Percentiles rank a stretch among this genome's conserved stretches.
Conservation (phyloP, 2,888 invertebrate genomes). For the Oasisia sp. region DNA sequence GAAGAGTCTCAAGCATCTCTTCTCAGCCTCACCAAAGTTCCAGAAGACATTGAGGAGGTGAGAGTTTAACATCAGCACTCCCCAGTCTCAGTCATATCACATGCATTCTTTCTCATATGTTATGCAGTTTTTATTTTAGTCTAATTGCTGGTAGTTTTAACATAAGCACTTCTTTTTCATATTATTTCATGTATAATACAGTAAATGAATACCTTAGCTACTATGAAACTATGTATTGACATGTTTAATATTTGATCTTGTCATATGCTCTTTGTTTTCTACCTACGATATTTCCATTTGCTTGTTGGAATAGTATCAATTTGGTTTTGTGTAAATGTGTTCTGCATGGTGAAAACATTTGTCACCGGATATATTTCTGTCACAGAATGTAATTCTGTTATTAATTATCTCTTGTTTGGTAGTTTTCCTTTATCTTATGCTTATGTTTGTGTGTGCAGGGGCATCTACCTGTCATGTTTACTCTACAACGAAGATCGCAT, state of each 20-base stretch:
- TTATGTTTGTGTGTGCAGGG: conserved; percentile 72
- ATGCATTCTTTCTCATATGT: background rate
- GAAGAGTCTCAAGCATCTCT: conserved; percentile 88
- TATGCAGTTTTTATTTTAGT: background rate
- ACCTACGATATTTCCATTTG: no score
- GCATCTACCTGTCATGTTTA: conserved; percentile 91
- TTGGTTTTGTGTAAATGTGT: no score
- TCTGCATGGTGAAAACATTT: no score
- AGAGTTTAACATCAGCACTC: background rate
- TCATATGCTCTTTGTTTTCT: background rate
- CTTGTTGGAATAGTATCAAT: no score
- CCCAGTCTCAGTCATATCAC: background rate
- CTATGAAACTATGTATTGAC: background rate
- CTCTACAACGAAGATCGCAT: conserved; percentile 96
- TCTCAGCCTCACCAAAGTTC: conserved; percentile 95
- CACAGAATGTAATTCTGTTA: background rate
- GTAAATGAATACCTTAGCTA: background rate
- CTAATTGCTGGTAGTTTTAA: no score
- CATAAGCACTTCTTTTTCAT: background rate
- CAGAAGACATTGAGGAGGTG: conserved; percentile 89
- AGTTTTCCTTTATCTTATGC: background rate
- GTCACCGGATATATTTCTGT: background rate
- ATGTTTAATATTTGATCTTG: background rate
- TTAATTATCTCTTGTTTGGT: background rate
- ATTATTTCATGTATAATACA: background rate